phyloP scores from a whole-genome alignment of 2,113 vertebrate genomes.

The Eretmodus cyanostictus region DNA sequence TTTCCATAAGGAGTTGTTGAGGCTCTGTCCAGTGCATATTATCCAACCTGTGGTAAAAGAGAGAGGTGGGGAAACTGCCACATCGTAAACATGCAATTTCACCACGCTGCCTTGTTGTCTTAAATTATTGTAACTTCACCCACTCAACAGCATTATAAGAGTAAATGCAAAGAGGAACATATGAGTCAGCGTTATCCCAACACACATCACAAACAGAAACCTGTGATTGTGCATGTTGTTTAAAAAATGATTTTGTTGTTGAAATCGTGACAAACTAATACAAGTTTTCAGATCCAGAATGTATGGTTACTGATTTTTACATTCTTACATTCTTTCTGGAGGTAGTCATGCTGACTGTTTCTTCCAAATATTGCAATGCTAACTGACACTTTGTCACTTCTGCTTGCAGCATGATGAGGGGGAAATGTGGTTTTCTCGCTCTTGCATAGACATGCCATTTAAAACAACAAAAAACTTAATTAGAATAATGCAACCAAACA shows the following conservation, averaged over 20 bases:
- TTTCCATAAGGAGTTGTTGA: constrained; percentile 64
- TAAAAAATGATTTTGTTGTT: constrained; percentile 50
- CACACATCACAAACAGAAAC: neutral
- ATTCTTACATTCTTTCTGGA: neutral
- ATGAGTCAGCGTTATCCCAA: neutral
- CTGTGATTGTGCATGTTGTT: constrained; percentile 29
- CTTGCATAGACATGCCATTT: rapidly evolving
- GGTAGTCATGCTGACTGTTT: neutral
- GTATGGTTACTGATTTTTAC: neutral
- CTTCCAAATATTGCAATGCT: constrained; percentile 22
- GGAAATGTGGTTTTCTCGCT: neutral
- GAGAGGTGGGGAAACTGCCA: constrained; percentile 52
- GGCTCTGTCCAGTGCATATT: constrained; percentile 68
- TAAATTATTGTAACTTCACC: neutral
- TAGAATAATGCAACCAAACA: neutral
- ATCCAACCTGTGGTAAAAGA: constrained; percentile 62
- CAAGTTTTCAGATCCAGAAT: constrained; percentile 3
- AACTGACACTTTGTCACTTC: neutral
- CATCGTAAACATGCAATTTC: neutral
- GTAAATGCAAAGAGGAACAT: neutral
- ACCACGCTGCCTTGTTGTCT: neutral
- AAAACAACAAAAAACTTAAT: neutral
- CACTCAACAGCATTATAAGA: neutral
- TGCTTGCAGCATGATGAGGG: neutral
- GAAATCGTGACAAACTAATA: constrained; percentile 23